Conservation (phyloP, 2,797 vertebrate genomes). For the Argyrosomus regius region DNA sequence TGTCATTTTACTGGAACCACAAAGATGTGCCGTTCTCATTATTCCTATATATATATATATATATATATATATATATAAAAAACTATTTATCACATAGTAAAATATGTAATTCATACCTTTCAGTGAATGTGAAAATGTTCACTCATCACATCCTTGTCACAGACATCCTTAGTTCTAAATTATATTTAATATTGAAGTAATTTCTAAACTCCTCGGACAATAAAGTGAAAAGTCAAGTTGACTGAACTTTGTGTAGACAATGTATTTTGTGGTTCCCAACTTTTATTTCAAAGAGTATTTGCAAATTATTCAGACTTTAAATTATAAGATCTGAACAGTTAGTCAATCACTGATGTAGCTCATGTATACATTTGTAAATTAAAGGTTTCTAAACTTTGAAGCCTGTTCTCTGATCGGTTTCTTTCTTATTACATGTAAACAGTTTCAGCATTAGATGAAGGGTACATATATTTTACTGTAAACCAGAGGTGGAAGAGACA, state of each 20-base stretch:
- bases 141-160: neutral
- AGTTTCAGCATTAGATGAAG: neutral
- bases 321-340: no score
- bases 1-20: neutral
- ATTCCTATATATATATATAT: no score
- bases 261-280: neutral
- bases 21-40: neutral
- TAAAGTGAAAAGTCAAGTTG: neutral
- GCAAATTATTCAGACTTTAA: no score
- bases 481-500: constrained; percentile 15
- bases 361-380: neutral
- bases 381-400: neutral
- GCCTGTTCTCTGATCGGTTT: neutral
- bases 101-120: no score
- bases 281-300: no score
- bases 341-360: neutral
- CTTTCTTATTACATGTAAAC: neutral
- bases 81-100: no score
- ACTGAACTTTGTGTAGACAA: neutral
- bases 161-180: neutral
- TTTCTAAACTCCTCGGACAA: neutral
- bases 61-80: no score
- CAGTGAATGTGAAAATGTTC: neutral
- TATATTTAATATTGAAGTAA: neutral
- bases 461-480: neutral